These are phyloP conservation scores for Sorex fumeus DNA, from an alignment of 2,113 vertebrate genomes.

Conservation along the genomic window DNA sequence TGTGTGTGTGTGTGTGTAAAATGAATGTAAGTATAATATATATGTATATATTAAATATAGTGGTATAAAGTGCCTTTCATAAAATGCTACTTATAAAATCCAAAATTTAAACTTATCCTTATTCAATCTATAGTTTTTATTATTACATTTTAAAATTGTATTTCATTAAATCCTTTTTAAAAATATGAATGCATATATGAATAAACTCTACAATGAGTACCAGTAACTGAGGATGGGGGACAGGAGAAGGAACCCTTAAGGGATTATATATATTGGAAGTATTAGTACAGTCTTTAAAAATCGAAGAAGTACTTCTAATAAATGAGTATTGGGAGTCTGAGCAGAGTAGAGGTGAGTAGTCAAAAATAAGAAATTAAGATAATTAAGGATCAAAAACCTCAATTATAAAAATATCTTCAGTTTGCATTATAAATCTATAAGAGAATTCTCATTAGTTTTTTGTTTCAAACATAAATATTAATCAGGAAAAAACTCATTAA, in stretches of 20 bases:
- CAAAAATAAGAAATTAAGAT: background rate
- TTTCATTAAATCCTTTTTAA: constrained; percentile 48
- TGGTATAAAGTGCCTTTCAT: background rate
- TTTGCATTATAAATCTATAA: background rate
- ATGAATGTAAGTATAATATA: too few relatives aligned
- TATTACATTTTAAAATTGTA: constrained; percentile 1
- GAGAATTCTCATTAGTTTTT: constrained; percentile 36
- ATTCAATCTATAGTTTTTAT: background rate
- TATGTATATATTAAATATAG: background rate
- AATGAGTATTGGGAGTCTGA: background rate
- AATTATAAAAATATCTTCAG: constrained; percentile 38
- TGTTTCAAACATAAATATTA: constrained; percentile 56
- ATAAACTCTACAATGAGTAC: background rate
- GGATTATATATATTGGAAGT: background rate
- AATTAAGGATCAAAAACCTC: constrained; percentile 37
- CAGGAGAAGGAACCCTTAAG: constrained; percentile 25
- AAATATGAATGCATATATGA: too few relatives aligned
- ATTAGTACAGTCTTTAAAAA: constrained; percentile 19
- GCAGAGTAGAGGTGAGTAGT: background rate
- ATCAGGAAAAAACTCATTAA: constrained; percentile 57
- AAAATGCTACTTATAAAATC: background rate
- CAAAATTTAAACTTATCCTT: constrained; percentile 23
- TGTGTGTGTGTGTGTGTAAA: background rate
- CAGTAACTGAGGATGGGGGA: background rate
- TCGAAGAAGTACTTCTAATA: background rate